Conservation (phyloP, 1,140 invertebrate species). For the Matsumurasca onukii region DNA sequence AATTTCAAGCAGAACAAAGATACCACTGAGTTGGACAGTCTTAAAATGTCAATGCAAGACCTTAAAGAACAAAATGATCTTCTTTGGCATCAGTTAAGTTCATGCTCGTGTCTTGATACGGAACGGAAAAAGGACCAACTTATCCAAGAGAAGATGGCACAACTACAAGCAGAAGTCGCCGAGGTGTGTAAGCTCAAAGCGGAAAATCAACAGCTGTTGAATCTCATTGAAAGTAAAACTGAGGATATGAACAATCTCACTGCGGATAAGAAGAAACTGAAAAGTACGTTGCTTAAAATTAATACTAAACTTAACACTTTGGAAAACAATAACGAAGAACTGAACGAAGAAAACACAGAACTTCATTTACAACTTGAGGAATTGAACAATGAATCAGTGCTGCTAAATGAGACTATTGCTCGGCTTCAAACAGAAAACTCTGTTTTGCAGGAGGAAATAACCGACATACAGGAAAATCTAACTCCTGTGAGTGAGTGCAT, state of each 20-base stretch:
- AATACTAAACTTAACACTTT: too few relatives aligned
- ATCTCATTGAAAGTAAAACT: conserved; percentile 1
- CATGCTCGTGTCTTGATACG: neutral
- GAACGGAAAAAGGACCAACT: neutral
- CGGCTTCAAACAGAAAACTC: neutral
- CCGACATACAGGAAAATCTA: neutral
- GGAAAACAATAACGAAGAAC: too few relatives aligned
- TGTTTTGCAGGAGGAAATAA: neutral
- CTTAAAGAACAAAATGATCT: conserved; percentile 14
- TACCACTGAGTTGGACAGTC: too few relatives aligned
- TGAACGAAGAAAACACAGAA: neutral
- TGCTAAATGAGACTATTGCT: neutral
- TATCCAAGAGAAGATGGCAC: neutral
- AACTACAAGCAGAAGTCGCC: neutral
- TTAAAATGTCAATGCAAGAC: neutral
- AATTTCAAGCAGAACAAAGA: too few relatives aligned
- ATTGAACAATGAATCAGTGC: neutral
- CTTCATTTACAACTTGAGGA: neutral
- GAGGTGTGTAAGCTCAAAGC: neutral
- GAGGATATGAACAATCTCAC: neutral
- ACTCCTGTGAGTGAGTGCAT: neutral
- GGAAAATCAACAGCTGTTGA: conserved; percentile 11
- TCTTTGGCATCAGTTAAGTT: conserved; percentile 1
- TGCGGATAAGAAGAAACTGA: too few relatives aligned
- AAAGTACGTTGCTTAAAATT: too few relatives aligned